Base-by-base conservation (phyloP, 2,888 invertebrate genomes). In the Torymus texanus region DNA sequence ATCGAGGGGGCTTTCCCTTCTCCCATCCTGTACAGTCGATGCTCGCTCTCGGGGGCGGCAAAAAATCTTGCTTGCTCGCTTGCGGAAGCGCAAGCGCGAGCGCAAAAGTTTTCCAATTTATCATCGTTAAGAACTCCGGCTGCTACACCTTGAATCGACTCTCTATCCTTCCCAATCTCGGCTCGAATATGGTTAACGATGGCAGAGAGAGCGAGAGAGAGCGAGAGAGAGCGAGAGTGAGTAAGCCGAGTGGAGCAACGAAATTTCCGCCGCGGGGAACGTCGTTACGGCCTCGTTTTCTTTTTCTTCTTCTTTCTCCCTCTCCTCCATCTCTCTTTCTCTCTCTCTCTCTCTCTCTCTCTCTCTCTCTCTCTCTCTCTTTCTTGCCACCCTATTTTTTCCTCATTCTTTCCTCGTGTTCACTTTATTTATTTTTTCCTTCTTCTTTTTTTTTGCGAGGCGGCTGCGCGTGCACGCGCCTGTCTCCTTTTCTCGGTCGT, bases 101-200 rank as follows among this genome's bases (percentile, higher is more conserved):
- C 62, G 65, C 75, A 68, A 77, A 84, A 84, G 81, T 82, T 84
- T 83, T 84, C 81, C 83, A 82, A 83, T 83, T 83, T 83, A 84
- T 84, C 82, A 78, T 83, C 79, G 82, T 84, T 84, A 84, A 81
- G 82, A 82, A 82, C 77, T 80, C 65, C 58, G 21, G 62, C 50
- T 67, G 71, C 79, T 79, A 75, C 56, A 66, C 75, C 66, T 63
- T 63, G 80, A 81, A 81, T 82, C 80, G 72, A 62, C 75, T 74
- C 79, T 63, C 67, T 61, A 61, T 59, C 63, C 74, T 74, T 81
- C 66, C 81, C 82, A 84, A 84, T 84, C 81, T 81, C 75, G 56
- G 68, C 14, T 62, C 81, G 81, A 81, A 81, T 83, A 81, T 61
- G 70, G 78, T 80, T 77, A 78, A 80, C 70, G 75, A 73, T 73